These are phyloP conservation scores for Parazoanthus atlanticus DNA, from an alignment of 92 coral and sea anemone genomes.

Conservation along the genomic window DNA sequence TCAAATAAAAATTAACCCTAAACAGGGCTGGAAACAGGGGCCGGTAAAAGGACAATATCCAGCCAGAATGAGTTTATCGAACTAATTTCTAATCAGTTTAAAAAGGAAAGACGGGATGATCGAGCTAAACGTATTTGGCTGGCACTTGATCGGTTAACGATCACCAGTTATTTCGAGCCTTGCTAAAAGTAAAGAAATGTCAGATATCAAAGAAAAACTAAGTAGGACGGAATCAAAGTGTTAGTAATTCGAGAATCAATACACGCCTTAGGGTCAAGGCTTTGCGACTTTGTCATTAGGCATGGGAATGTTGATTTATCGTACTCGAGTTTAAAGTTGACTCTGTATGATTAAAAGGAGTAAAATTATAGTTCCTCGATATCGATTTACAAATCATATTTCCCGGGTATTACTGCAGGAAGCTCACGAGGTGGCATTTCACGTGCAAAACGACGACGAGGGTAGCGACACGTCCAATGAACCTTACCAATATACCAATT, in stretches of 20 bases:
- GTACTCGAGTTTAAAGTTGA: too few species aligned
- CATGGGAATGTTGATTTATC: background rate
- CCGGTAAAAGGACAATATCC: too few species aligned
- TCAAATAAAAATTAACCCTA: too few species aligned
- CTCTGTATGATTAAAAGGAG: background rate
- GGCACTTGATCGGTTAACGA: too few species aligned
- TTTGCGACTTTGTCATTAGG: background rate
- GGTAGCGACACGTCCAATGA: constrained; percentile 34
- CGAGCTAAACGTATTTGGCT: too few species aligned
- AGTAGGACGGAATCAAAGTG: background rate
- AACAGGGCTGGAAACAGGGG: too few species aligned
- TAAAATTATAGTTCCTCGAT: background rate
- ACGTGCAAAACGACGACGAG: constrained; percentile 63
- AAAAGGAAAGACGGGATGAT: too few species aligned
- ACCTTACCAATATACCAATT: background rate
- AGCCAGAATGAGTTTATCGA: too few species aligned
- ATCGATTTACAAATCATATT: background rate
- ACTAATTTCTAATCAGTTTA: too few species aligned
- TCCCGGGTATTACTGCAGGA: constrained; percentile 52
- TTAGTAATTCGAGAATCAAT: background rate
- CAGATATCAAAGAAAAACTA: too few species aligned
- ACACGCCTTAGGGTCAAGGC: background rate
- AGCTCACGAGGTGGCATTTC: constrained; percentile 66
- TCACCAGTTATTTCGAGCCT: too few species aligned
- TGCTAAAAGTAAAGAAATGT: too few species aligned